phyloP scores from a whole-genome alignment of 92 coral and sea anemone genomes.

The Phenganax subtilis region DNA sequence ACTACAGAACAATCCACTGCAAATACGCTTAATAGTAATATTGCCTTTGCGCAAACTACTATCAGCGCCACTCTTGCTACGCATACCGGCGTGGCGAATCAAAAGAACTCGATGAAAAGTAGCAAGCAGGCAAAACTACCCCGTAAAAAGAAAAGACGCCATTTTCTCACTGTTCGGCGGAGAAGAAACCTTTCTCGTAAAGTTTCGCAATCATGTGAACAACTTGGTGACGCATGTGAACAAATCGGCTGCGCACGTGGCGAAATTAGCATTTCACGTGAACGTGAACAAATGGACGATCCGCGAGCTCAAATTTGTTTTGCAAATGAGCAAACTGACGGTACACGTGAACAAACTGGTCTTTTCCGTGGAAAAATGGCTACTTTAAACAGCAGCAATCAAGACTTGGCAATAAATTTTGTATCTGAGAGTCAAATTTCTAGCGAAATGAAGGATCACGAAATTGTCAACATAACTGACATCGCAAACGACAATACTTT shows the following conservation, averaged over 20 bases:
- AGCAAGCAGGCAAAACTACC: neutral
- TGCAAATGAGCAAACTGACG: neutral
- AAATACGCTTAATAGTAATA: no score
- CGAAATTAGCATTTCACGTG: neutral
- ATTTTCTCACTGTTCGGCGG: neutral
- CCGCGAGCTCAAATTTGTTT: no score
- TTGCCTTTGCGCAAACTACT: no score
- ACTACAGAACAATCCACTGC: no score
- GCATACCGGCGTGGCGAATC: neutral
- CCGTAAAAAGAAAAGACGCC: constrained; percentile 30
- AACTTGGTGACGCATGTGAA: neutral
- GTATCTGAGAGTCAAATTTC: neutral
- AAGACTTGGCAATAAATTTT: neutral
- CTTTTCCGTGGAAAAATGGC: neutral
- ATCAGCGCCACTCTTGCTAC: no score
- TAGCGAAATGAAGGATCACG: neutral
- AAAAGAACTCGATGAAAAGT: neutral
- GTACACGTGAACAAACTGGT: neutral
- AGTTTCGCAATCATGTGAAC: neutral
- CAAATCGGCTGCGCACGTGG: neutral
- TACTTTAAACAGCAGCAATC: neutral
- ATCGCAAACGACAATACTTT: neutral
- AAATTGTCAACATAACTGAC: constrained; percentile 1
- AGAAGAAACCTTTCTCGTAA: neutral
- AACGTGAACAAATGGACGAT: neutral